A percentile compares a stretch with the other conserved stretches of the same genome.
Conservation (phyloP, 2,888 invertebrate genomes). For the Scaeva pyrastri region DNA sequence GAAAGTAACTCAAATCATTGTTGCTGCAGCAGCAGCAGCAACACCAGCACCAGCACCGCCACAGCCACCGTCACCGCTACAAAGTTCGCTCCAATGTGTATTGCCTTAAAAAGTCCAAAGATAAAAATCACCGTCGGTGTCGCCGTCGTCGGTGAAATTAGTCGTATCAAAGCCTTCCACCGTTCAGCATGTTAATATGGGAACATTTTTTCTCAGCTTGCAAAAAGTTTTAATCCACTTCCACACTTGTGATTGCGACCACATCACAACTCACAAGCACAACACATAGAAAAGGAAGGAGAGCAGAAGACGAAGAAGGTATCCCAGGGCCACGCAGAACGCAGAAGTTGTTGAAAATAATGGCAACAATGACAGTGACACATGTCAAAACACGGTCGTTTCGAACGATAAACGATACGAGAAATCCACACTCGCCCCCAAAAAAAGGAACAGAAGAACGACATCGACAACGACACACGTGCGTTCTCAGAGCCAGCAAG, state of each 20-base stretch:
- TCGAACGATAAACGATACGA: constrained; percentile 21
- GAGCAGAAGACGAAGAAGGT: background rate
- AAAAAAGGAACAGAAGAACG: background rate
- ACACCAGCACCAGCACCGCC: too few species aligned
- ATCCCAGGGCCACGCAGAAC: constrained; percentile 18
- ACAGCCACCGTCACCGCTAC: too few species aligned
- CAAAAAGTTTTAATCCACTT: constrained; percentile 21
- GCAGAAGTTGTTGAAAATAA: constrained; percentile 35
- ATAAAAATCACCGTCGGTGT: constrained; percentile 48
- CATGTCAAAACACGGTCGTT: constrained; percentile 51
- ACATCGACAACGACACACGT: constrained; percentile 12
- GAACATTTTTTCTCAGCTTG: constrained; percentile 22
- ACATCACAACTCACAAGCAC: background rate
- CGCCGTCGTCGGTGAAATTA: constrained; percentile 53
- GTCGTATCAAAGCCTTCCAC: constrained; percentile 36
- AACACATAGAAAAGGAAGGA: background rate
- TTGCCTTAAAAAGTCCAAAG: constrained; percentile 17
- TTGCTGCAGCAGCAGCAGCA: constrained; percentile 20
- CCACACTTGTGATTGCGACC: background rate
- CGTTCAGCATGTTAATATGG: constrained; percentile 33
- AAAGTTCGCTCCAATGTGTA: background rate
- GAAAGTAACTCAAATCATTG: constrained; percentile 15
- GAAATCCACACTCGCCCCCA: background rate
- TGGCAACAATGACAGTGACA: constrained; percentile 60
- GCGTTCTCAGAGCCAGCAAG: constrained; percentile 50